These are phyloP conservation scores for Sesamia nonagrioides DNA, from an alignment of 1,140 invertebrate genomes.

Conservation along the genomic window DNA sequence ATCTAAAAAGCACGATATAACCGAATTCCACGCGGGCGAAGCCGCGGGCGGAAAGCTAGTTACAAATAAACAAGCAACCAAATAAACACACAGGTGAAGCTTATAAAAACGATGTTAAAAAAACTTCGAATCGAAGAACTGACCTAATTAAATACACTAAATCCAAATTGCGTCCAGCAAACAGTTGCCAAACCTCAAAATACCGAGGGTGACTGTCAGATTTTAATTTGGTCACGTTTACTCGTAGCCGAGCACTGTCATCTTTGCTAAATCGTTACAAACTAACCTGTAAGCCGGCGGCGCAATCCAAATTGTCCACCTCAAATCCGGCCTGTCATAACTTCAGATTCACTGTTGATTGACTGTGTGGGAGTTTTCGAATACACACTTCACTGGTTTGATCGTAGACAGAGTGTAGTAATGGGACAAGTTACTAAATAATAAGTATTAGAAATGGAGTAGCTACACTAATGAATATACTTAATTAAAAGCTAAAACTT, in stretches of 20 bases:
- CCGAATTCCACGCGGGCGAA: too few species aligned
- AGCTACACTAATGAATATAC: too few species aligned
- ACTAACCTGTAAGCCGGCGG: constrained; percentile 4
- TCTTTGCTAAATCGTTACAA: constrained; percentile 9
- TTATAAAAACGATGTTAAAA: too few species aligned
- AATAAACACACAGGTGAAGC: too few species aligned
- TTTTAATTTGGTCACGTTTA: constrained; percentile 39
- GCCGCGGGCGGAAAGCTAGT: too few species aligned
- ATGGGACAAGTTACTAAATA: too few species aligned
- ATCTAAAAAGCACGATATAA: too few species aligned
- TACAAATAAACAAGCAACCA: too few species aligned
- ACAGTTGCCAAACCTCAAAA: background rate
- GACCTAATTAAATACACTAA: background rate
- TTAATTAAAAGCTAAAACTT: too few species aligned
- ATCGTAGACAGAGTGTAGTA: too few species aligned
- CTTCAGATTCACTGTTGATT: background rate
- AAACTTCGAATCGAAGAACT: background rate
- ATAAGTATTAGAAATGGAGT: too few species aligned
- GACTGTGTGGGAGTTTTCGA: background rate
- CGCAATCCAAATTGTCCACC: constrained; percentile 8
- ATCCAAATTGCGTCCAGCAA: background rate
- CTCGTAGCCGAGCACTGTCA: background rate
- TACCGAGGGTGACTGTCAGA: constrained; percentile 31
- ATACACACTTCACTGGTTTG: background rate
- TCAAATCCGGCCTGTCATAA: constrained; percentile 16